Evolutionary conservation across 53 echinoderm and acorn worm species (phyloP), one percentile per base, ranked within the genome.

Genomic region (Echinarachnius parma): DNA sequence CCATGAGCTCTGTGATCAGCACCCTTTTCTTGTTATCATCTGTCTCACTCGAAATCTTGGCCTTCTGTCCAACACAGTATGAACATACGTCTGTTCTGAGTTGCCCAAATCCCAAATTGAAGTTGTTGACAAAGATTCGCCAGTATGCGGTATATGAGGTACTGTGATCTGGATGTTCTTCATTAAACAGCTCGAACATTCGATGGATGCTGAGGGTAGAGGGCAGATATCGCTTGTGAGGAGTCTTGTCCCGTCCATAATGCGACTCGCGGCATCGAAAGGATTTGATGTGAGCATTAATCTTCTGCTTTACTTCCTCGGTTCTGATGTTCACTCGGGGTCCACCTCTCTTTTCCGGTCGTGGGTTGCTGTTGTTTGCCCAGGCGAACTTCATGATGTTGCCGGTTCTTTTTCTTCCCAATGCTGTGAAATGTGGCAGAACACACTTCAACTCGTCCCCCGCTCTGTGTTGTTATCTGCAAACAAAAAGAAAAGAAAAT

Each of bases 101-200:
- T 46, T 72, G 57, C 27, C 81, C 72, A 48, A 81, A 81, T 25
- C 60, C 72, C 15, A 81, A 23, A 34, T 71, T 81, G 35, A 81
- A 81, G 8, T 42, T 13, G 7, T 13, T 7, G 8, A 14, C 13
- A 14, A 42, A 42, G 42, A 42, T 42, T 7, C 13, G 42, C 8
- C 13, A 42, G 42, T 42, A 42, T 13, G 42, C 13, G 8, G 8
- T 42, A 14, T 42, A 42, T n/a, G n/a, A n/a, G n/a, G n/a, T n/a
- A n/a, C n/a, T n/a, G 7, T 42, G 7, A 7, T n/a, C n/a, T n/a
- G n/a, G n/a, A n/a, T n/a, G n/a, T n/a, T n/a, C n/a, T n/a, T n/a
- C n/a, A n/a, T n/a, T n/a, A n/a, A n/a, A n/a, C n/a, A n/a, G n/a
- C n/a, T n/a, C n/a, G n/a, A n/a, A n/a, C n/a, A n/a, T n/a, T 42